Evolutionary conservation across 2,113 vertebrate genomes (phyloP).

Genomic region (Pontoporia blainvillei): DNA sequence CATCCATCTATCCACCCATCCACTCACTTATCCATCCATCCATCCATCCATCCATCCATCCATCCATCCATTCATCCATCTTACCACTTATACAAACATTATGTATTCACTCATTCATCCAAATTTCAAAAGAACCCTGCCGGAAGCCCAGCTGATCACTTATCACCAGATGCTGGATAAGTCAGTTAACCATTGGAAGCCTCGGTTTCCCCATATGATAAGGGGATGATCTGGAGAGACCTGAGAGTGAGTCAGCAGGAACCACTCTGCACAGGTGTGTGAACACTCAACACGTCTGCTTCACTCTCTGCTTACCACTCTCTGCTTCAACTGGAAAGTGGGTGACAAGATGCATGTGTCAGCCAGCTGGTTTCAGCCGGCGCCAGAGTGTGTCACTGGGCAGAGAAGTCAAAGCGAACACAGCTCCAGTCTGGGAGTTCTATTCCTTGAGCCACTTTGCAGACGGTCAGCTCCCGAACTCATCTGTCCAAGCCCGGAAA

Average conservation of each 20-base stretch:
- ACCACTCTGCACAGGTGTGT: fast-evolving
- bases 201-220: not conserved
- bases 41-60: not conserved
- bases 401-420: not conserved
- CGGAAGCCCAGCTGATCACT: not conserved
- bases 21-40: fast-evolving
- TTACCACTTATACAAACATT: not conserved
- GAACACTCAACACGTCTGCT: not conserved
- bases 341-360: not conserved
- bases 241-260: not conserved
- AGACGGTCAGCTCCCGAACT: not conserved
- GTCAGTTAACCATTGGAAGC: not conserved
- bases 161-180: not conserved
- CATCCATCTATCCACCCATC: not conserved
- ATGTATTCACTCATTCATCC: not conserved
- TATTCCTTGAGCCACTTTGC: not conserved
- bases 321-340: not conserved
- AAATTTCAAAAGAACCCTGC: not conserved
- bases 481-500: fast-evolving
- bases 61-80: not conserved
- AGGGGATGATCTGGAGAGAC: no score
- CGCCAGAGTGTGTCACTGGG: not conserved
- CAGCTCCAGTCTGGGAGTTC: not conserved
- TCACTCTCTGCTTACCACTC: no score
- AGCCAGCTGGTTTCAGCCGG: no score